Evolutionary conservation across 1,140 invertebrate species (phyloP), one percentile per base, ranked within the genome.

Genomic region (Zaprionus taronus): DNA sequence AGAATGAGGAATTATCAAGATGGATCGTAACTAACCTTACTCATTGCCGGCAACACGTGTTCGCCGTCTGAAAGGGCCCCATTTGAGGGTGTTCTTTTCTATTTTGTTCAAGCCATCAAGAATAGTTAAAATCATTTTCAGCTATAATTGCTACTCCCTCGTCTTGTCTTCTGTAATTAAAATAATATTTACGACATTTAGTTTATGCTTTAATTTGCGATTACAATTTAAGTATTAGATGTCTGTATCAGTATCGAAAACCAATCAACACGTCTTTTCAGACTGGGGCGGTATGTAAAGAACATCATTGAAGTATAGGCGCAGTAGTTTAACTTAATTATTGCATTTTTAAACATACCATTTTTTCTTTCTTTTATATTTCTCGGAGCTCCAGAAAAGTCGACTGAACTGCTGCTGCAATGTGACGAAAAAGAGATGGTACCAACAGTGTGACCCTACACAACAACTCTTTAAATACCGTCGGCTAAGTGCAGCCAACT

Each of bases 291-390:
- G 81, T 89, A 90, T 38, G 47, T 7, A 49, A 34, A 41, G 49
- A 76, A 67, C 17, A 99, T 94, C 93, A 97, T 95, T 2, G 97
- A 97, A 22, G 7, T 9, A 98, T 26, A 53, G 28, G 1, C 2
- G 2, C 5, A 7, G n/a, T 57, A 5, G 20, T 22, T 56, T 7
- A 17, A 9, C n/a, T 17, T 15, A 17, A 17, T 15, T 17, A 17
- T 56, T 56, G 0, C 14, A 51, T 9, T 22, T 20, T 12, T 44
- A 34, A n/a, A 64, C 68, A 47, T 53, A 64, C 68, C 60, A 44
- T 64, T 44, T 62, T 62, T 34, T n/a, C 6, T 41, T 22, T 1
- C n/a, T 15, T 1, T 22, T 22, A 0, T 15, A 26, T n/a, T 26
- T 34, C 15, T n/a, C 9, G 7, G 51, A 56, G 31, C 38, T 5